Conservation (phyloP, 2,113 vertebrate genomes). For the Oreocharis arfaki region DNA sequence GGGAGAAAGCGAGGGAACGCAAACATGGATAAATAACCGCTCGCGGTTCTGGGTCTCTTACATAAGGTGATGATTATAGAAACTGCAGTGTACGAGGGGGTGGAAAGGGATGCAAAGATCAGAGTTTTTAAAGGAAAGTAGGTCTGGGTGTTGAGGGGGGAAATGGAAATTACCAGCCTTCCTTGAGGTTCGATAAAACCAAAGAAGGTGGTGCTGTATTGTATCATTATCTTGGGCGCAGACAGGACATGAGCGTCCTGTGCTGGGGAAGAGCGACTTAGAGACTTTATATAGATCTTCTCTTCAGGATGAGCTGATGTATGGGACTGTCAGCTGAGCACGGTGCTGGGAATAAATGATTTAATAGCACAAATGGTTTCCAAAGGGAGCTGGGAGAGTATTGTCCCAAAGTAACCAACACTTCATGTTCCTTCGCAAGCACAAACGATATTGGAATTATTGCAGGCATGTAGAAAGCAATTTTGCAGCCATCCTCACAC, state of each 20-base stretch:
- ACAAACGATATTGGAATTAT: not conserved
- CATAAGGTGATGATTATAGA: constrained; percentile 44
- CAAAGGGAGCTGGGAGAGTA: not conserved
- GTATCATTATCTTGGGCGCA: not conserved
- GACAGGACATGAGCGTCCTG: accelerated
- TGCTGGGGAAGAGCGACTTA: not conserved
- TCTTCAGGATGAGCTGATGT: not conserved
- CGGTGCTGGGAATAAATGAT: not conserved
- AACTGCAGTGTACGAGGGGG: not conserved
- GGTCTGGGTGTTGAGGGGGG: constrained; percentile 53
- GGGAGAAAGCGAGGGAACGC: not conserved
- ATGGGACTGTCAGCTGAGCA: not conserved
- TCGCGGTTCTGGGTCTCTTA: constrained; percentile 54
- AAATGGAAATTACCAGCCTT: constrained; percentile 33
- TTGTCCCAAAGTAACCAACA: not conserved
- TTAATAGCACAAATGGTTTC: not conserved
- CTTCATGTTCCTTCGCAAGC: not conserved
- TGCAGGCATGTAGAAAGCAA: not conserved
- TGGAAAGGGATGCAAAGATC: constrained; percentile 40
- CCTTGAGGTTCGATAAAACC: not conserved
- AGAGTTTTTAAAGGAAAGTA: constrained; percentile 60
- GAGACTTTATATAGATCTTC: not conserved
- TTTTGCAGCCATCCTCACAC: not conserved
- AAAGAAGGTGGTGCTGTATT: not conserved
- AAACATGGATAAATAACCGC: constrained; percentile 50